Evolutionary conservation across 2,888 invertebrate species (phyloP), one percentile per base, ranked within the genome.

Genomic region (Apantesis nais): DNA sequence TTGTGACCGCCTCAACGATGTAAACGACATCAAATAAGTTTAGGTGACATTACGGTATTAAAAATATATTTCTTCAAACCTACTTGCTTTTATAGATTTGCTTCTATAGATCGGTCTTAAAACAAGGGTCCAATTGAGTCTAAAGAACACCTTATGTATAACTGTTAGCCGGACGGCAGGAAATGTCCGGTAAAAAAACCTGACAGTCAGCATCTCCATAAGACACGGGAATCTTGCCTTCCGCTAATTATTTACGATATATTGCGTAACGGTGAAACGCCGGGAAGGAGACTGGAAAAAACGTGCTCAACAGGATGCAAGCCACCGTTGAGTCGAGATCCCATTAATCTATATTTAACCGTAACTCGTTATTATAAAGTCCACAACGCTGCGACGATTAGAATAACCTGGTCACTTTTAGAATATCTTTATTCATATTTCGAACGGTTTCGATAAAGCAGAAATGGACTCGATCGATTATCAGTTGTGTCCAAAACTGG

Each of bases 221-320:
- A 93, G 93, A 95, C 95, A 95, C 95, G 91, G 89, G 93, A 90
- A 93, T 93, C 94, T 93, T 87, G 92, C 91, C 94, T 94, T 95
- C 95, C 95, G 94, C 93, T 94, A 95, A 95, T 95, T 95, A 95
- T 94, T 94, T 93, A 94, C 94, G 92, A 95, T 94, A 93, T 92
- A 94, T 95, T 94, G 91, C 95, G 90, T 95, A 95, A 95, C 95
- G 95, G 95, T 94, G 94, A 94, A 94, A 93, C 93, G 89, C 92
- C 94, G 93, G 95, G 95, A 94, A 93, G 91, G 91, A 90, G 93
- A 85, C 89, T 87, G 89, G 90, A 92, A 93, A 93, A 94, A 94
- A 94, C 94, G 86, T 83, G 93, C 88, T 91, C 86, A 84, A 90
- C 93, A 93, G 94, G 94, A 94, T 93, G 93, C 87, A 81, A 90